Base-by-base conservation (phyloP, 2,113 vertebrate species). In the Hippocampus zosterae region DNA sequence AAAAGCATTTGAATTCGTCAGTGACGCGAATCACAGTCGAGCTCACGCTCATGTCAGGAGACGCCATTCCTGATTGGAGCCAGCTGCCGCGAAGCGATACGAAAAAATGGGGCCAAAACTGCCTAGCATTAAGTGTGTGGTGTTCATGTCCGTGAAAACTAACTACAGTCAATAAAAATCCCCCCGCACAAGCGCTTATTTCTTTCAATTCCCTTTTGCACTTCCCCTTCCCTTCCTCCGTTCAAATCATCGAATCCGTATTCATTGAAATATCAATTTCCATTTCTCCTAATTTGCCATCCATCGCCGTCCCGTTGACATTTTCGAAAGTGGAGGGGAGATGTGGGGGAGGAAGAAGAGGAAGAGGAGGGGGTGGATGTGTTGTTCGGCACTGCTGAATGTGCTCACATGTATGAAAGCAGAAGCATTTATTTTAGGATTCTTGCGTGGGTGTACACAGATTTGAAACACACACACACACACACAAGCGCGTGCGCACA, bases 371-470 rank as follows among this genome's bases (percentile, higher is more conserved):
- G 69, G 76, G 78, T 83, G 83, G 79, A 76, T 85, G 75, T 80
- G 81, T 78, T 77, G 69, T 83, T 82, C 82, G 74, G 76, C 83
- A 88, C 74, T 88, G 75, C 84, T 84, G 83, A 90, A 89, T 87
- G 81, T 11, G 71, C 80, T 88, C 88, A 85, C 87, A 88, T 88
- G 83, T 89, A 86, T 84, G 84, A 85, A 88, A 90, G 83, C 75
- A 87, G 86, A 85, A 86, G 81, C 71, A 85, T 88, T 87, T 90
- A 88, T 89, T 90, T 90, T 88, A 76, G 75, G 86, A 86, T 70
- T 77, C 64, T 70, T 0, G 86, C 61, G 89, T 88, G 87, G 88
- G 89, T 84, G 81, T 84, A 70, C 81, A 74, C 82, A 80, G 67
- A 86, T 85, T 79, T 81, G 69, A 85, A 76, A 73, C 71, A 83